A percentile compares a stretch with the other conserved stretches of the same genome.
phyloP scores from a whole-genome alignment of 2,113 vertebrate species.

The Sphyrna mokarran region DNA sequence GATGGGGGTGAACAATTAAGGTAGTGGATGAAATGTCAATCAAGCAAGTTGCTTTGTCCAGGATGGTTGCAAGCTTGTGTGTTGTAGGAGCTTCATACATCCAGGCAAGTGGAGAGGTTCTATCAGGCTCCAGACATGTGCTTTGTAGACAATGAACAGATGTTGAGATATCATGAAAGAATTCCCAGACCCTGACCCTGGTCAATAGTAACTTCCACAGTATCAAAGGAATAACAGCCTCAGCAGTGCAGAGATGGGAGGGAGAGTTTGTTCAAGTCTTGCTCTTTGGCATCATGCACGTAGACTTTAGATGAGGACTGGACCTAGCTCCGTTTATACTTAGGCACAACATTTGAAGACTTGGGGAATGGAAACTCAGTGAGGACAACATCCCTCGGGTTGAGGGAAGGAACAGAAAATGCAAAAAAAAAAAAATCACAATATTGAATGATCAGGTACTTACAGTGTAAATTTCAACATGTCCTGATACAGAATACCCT shows the following conservation, averaged over 20 bases:
- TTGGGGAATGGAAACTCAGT: not conserved
- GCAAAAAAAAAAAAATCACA: not conserved
- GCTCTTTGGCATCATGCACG: no score
- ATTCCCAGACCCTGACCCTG: no score
- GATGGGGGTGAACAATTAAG: no score
- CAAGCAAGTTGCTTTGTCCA: no score
- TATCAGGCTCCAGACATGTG: no score
- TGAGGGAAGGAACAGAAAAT: not conserved
- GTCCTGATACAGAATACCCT: slow-evolving; percentile 90
- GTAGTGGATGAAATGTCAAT: no score
- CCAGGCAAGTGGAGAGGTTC: no score
- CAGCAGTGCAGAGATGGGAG: not conserved
- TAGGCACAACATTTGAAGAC: not conserved
- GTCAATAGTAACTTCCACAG: no score
- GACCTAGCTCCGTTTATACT: not conserved
- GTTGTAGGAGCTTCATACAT: no score
- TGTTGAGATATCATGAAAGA: no score
- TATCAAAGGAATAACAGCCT: not conserved
- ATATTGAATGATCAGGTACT: slow-evolving; percentile 42
- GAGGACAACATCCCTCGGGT: not conserved
- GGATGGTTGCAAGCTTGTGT: no score
- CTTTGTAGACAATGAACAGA: no score
- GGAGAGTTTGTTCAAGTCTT: not conserved
- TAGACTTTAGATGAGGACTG: not conserved
- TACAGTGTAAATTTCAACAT: slow-evolving; percentile 89